Base-by-base conservation (phyloP, 2,888 invertebrate genomes). In the Cetonia aurata region DNA sequence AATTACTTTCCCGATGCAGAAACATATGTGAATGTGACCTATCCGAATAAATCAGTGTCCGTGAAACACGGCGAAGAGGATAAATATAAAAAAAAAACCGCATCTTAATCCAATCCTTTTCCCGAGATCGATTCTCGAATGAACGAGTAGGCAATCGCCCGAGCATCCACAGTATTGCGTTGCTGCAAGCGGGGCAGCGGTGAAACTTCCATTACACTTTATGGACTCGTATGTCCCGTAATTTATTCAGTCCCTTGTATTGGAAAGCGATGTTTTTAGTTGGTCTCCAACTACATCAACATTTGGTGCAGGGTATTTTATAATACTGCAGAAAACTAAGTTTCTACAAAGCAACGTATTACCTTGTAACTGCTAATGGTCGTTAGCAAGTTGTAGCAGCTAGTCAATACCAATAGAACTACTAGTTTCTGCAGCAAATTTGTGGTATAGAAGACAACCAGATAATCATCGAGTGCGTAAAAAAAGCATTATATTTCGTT, bases 81-180 rank as follows among this genome's bases (percentile, higher is more conserved):
- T 60, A 71, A 74, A 73, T 69, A 72, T 69, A 74, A 74, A 73
- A 25, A n/a, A 25, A 74, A 76, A 73, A 73, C 71, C 76, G 75
- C 73, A 75, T 76, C 76, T 76, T 77, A 76, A 78, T 77, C 77
- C 78, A 76, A 76, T 77, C 73, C 73, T 76, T 77, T 77, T 37
- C 71, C 71, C 71, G 62, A 72, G 71, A 72, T 75, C 73, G 72
- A 74, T 76, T 74, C 71, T 44, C 73, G 74, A 74, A 66, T 71
- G 74, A 76, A 75, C 76, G 70, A 75, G 76, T 73, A 73, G 60
- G 60, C 60, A 60, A 75, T 75, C 74, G 73, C 69, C 71, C 71
- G 67, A 71, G 73, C 46, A 60, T 3, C 13, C 25, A 31, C 60
- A 19, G 25, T 31, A 46, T n/a, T 19, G 25, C 46, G 46, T 31